Conservation (phyloP, 2,888 invertebrate genomes). For the Myopa testacea region DNA sequence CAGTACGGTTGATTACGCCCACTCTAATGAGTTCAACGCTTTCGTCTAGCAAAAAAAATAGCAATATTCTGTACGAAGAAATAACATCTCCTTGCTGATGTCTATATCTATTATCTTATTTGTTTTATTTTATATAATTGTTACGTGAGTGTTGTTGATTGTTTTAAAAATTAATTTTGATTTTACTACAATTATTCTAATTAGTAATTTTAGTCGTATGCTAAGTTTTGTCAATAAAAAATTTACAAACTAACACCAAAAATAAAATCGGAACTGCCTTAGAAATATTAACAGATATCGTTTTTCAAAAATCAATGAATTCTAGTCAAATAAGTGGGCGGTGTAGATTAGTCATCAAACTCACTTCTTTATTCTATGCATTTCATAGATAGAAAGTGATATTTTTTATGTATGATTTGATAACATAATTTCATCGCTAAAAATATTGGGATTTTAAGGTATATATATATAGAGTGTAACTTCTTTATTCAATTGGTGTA, state of each 20-base stretch:
- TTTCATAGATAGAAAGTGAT: too few species aligned
- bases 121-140: conserved; percentile 37
- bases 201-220: neutral
- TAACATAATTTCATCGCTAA: too few species aligned
- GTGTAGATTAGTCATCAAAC: too few species aligned
- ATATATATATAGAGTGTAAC: too few species aligned
- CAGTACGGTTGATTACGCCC: conserved; percentile 50
- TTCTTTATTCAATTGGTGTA: too few species aligned
- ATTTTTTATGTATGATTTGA: too few species aligned
- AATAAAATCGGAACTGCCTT: too few species aligned
- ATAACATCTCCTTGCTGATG: conserved; percentile 54
- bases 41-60: conserved; percentile 43
- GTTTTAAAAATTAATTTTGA: conserved; percentile 19
- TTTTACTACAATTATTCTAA: neutral
- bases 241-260: neutral
- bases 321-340: too few species aligned
- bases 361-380: too few species aligned
- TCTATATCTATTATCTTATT: conserved; percentile 33
- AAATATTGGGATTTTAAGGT: too few species aligned
- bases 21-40: conserved; percentile 36
- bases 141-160: conserved; percentile 34
- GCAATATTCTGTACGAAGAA: conserved; percentile 52
- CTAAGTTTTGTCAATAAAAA: neutral
- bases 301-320: too few species aligned
- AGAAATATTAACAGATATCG: too few species aligned